Percentiles rank a stretch among this genome's conserved stretches.
These are phyloP conservation scores for Sminthurinus signatus DNA, from an alignment of 1,140 invertebrate species.

Conservation along the genomic window DNA sequence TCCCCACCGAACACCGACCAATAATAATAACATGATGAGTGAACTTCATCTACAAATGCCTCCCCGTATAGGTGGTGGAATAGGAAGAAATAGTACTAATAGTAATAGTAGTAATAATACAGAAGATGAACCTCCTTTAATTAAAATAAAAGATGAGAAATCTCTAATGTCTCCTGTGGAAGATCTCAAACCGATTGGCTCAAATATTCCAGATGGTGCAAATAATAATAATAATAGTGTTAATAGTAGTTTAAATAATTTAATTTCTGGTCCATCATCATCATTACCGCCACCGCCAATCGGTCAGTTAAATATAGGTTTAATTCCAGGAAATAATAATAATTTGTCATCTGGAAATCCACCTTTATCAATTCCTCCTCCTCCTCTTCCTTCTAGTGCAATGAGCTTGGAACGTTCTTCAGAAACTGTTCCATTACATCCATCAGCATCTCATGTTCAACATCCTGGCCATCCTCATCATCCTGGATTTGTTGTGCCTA, in stretches of 20 bases:
- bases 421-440: slow-evolving; percentile 12
- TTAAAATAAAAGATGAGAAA: slow-evolving; percentile 39
- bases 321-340: background rate
- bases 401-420: background rate
- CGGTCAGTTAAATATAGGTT: background rate
- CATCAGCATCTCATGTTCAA: too few species aligned
- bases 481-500: slow-evolving; percentile 9
- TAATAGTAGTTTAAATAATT: too few species aligned
- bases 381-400: background rate
- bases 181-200: slow-evolving; percentile 29
- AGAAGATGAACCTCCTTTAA: slow-evolving; percentile 20
- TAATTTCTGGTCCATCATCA: too few species aligned
- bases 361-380: background rate
- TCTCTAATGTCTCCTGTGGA: slow-evolving; percentile 38
- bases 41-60: slow-evolving; percentile 14
- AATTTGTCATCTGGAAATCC: background rate
- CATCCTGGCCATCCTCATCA: slow-evolving; percentile 4
- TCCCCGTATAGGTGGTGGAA: background rate
- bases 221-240: background rate
- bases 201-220: slow-evolving; percentile 1
- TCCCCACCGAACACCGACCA: background rate
- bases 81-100: background rate
- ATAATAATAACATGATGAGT: background rate
- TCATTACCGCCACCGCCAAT: background rate
- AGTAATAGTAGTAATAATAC: background rate